Evolutionary conservation across 2,888 invertebrate species (phyloP).

Genomic region (Watsonalla cultraria): DNA sequence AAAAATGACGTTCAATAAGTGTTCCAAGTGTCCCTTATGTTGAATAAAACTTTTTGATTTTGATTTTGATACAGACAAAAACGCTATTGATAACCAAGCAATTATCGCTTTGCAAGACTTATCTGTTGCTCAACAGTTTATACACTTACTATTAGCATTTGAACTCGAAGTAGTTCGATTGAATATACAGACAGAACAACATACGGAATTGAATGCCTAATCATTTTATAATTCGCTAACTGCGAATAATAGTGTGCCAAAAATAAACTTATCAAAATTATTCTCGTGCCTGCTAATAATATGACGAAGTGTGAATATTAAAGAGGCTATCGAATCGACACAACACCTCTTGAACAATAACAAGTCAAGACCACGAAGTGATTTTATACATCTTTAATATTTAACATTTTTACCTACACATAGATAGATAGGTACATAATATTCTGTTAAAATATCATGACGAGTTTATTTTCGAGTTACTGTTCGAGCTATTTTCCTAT

Average conservation of each 20-base stretch:
- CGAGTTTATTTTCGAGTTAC: neutral
- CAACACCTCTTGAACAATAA: neutral
- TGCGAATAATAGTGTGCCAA: neutral
- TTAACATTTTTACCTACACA: no score
- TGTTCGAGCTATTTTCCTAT: neutral
- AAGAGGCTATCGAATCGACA: neutral
- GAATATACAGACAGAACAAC: neutral
- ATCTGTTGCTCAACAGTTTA: conserved; percentile 35
- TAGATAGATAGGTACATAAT: no score
- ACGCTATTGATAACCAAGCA: conserved; percentile 44
- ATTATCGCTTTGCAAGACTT: conserved; percentile 47
- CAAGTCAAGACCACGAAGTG: neutral
- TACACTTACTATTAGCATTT: conserved; percentile 17
- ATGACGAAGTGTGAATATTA: conserved; percentile 9
- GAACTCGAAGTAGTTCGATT: conserved; percentile 22
- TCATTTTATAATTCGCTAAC: neutral
- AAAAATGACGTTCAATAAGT: no score
- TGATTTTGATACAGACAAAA: no score
- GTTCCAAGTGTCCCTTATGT: no score
- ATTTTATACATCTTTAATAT: neutral
- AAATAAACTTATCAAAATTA: neutral
- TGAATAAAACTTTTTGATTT: no score
- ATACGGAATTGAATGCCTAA: no score
- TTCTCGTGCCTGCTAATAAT: neutral
- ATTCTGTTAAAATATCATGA: neutral